Conservation (phyloP, 2,797 vertebrate genomes). For the Toxotes lorentzi region DNA sequence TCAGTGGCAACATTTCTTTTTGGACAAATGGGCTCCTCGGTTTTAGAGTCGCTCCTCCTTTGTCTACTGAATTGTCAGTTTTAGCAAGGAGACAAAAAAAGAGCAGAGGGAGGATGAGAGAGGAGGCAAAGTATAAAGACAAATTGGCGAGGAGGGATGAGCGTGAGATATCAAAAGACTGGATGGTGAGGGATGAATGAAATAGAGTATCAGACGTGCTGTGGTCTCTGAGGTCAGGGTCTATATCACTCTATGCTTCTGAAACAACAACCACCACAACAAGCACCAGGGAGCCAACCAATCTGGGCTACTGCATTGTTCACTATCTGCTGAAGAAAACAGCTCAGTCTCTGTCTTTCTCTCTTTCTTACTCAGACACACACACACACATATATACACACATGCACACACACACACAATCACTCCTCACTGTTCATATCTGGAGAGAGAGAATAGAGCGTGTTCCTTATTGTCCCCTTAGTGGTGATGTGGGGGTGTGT, state of each 20-base stretch:
- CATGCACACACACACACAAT: conserved; percentile 41
- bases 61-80: conserved; percentile 71
- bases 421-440: conserved; percentile 79
- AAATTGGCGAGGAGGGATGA: conserved; percentile 77
- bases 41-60: conserved; percentile 63
- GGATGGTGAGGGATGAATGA: conserved; percentile 73
- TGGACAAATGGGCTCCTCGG: conserved; percentile 71
- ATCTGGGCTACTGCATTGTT: conserved; percentile 81
- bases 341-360: conserved; percentile 51
- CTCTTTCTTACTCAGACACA: neutral
- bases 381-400: neutral
- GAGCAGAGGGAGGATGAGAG: conserved; percentile 62
- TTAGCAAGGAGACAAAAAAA: conserved; percentile 46
- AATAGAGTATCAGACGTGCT: conserved; percentile 66
- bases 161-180: conserved; percentile 79
- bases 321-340: conserved; percentile 79
- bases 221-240: conserved; percentile 78
- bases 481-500: conserved; percentile 85
- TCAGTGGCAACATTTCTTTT: conserved; percentile 69
- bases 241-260: conserved; percentile 71
- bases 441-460: conserved; percentile 79
- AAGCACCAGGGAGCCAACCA: conserved; percentile 77
- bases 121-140: conserved; percentile 72
- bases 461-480: conserved; percentile 85
- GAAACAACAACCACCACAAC: conserved; percentile 73